Percentiles rank a stretch among this genome's conserved stretches.
phyloP scores from a whole-genome alignment of 2,888 invertebrate species.

The Salticus scenicus region DNA sequence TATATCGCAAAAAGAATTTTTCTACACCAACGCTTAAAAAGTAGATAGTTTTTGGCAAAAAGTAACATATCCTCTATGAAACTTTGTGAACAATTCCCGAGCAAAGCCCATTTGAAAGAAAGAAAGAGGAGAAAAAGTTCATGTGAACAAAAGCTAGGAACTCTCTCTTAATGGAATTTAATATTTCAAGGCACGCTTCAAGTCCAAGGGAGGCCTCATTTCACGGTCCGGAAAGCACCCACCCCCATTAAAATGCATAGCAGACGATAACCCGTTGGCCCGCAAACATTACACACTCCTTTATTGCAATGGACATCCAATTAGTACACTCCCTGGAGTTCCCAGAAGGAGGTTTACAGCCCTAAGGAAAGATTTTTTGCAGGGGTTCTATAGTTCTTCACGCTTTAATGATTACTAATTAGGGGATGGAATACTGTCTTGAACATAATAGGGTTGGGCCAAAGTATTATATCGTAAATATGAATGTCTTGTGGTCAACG shows the following conservation, averaged over 20 bases:
- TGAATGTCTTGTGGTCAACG: background rate
- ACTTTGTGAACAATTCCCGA: no score
- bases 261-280: slow-evolving; percentile 13
- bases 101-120: no score
- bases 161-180: slow-evolving; percentile 48
- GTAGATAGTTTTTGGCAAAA: no score
- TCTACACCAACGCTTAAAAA: no score
- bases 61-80: no score
- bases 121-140: no score
- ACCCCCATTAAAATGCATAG: slow-evolving; percentile 27
- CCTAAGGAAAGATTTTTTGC: background rate
- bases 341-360: background rate
- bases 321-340: slow-evolving; percentile 9
- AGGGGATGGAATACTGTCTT: background rate
- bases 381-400: background rate
- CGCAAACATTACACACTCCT: slow-evolving; percentile 29
- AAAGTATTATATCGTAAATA: background rate
- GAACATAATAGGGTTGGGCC: background rate
- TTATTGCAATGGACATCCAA: slow-evolving; percentile 18
- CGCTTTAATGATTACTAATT: slow-evolving; percentile 33
- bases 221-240: slow-evolving; percentile 28
- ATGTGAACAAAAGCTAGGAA: background rate
- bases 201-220: slow-evolving; percentile 34
- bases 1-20: no score
- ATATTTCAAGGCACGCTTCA: slow-evolving; percentile 39